A percentile compares a stretch with the other conserved stretches of the same genome.
Evolutionary conservation across 2,797 vertebrate species (phyloP).

Genomic region (Columba guinea): DNA sequence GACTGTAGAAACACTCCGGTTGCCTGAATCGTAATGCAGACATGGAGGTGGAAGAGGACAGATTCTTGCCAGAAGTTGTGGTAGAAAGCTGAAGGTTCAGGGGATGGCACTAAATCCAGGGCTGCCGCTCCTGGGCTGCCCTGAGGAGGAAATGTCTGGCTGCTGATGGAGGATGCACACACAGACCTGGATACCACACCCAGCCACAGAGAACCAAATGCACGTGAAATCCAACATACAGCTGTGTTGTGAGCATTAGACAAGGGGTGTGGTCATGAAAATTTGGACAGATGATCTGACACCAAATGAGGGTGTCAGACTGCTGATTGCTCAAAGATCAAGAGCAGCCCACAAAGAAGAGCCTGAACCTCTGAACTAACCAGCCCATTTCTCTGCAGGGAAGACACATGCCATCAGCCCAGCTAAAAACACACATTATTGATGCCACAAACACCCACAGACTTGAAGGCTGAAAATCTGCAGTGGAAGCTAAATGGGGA

Average conservation of each 20-base stretch:
- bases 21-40: neutral
- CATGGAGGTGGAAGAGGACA: neutral
- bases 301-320: neutral
- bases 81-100: neutral
- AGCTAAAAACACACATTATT: neutral
- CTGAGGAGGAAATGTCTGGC: neutral
- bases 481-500: neutral
- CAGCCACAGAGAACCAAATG: neutral
- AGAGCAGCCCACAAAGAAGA: neutral
- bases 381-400: conserved; percentile 1
- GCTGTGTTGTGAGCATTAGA: neutral
- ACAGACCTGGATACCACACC: neutral
- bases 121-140: neutral
- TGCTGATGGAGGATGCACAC: neutral
- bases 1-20: neutral
- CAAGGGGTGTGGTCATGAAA: neutral
- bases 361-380: neutral
- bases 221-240: fast-evolving
- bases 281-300: neutral
- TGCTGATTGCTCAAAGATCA: neutral
- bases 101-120: fast-evolving
- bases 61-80: neutral
- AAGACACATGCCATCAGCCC: neutral
- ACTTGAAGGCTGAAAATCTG: neutral
- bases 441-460: neutral